Evolutionary conservation across 2,113 vertebrate species (phyloP).

Genomic region (Alectura lathami): DNA sequence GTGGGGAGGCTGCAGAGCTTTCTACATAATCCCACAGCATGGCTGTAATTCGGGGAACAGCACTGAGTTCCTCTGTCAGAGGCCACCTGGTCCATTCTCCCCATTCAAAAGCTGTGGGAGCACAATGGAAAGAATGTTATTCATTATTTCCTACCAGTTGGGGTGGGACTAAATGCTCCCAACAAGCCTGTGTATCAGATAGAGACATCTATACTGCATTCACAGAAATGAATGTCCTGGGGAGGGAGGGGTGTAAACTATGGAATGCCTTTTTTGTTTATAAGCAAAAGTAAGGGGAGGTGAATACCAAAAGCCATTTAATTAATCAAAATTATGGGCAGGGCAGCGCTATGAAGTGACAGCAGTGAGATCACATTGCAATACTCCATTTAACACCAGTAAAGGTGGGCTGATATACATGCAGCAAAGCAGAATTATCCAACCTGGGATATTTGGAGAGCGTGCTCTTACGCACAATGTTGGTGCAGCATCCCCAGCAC

Average conservation of each 20-base stretch:
- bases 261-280: not conserved
- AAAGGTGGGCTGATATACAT: rapidly evolving
- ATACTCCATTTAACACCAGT: not conserved
- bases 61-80: slow-evolving; percentile 42
- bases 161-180: not conserved
- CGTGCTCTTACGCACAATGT: not conserved
- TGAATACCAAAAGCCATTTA: not conserved
- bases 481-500: not conserved
- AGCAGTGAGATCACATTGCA: not conserved
- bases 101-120: slow-evolving; percentile 44
- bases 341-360: not conserved
- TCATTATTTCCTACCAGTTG: slow-evolving; percentile 38
- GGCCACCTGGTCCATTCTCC: slow-evolving; percentile 3
- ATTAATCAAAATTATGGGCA: not conserved
- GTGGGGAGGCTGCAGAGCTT: not conserved
- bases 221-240: not conserved
- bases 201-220: not conserved
- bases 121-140: slow-evolving; percentile 33
- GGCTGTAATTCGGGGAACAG: slow-evolving; percentile 18
- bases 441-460: not conserved
- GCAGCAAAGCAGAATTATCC: not conserved
- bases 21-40: slow-evolving; percentile 22
- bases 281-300: not conserved
- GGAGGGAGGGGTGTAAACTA: not conserved
- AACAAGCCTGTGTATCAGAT: not conserved